phyloP scores from a whole-genome alignment of 2,888 invertebrate genomes.

The Neria commutata region DNA sequence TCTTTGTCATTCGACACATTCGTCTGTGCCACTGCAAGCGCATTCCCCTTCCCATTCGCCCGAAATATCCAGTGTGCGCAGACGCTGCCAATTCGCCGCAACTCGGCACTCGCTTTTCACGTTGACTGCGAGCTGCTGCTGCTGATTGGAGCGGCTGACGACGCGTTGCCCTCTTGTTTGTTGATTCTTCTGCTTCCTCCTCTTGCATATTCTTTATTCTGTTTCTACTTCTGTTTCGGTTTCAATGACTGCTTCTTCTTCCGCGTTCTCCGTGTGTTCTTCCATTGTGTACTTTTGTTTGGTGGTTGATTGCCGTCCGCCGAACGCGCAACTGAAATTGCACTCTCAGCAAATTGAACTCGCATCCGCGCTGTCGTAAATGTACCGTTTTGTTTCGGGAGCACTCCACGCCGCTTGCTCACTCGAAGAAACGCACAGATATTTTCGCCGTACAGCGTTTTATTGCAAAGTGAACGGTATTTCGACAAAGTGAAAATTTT shows the following conservation, averaged over 20 bases:
- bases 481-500: not conserved
- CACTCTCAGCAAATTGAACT: not conserved
- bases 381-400: constrained; percentile 8
- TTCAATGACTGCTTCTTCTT: not conserved
- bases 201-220: not conserved
- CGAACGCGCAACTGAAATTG: not conserved
- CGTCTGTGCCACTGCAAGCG: too few relatives aligned
- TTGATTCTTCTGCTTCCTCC: not conserved
- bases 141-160: not conserved
- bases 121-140: not conserved
- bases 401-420: not conserved
- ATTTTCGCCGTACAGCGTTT: not conserved
- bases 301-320: not conserved
- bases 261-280: not conserved
- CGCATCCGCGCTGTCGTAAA: not conserved
- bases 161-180: not conserved
- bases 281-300: not conserved
- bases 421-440: not conserved
- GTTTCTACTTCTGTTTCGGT: constrained; percentile 1
- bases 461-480: not conserved
- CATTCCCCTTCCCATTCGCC: too few relatives aligned
- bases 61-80: too few relatives aligned
- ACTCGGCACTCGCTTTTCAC: not conserved
- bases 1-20: too few relatives aligned
- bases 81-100: not conserved